A percentile compares a stretch with the other conserved stretches of the same genome.
Conservation (phyloP, 2,888 invertebrate genomes). For the Cyclophora punctaria region DNA sequence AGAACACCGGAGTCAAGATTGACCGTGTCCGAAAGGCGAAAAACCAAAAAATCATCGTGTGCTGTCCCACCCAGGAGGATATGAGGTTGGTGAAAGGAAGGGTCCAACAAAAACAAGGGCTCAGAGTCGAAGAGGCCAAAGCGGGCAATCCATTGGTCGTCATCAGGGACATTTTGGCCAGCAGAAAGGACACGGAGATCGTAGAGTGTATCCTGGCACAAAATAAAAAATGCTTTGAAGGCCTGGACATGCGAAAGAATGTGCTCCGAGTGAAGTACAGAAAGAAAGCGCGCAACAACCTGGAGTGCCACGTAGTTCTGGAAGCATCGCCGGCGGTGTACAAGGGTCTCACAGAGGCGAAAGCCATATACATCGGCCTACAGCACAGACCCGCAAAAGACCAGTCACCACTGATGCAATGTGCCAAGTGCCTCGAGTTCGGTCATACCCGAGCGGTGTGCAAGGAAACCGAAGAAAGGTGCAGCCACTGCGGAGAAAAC, state of each 20-base stretch:
- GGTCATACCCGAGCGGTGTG: constrained; percentile 9
- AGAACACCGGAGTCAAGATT: neutral
- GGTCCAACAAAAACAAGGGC: neutral
- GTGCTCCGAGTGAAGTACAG: constrained; percentile 2
- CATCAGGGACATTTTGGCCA: neutral
- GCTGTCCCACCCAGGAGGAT: constrained; percentile 1
- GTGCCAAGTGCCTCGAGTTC: constrained; percentile 8
- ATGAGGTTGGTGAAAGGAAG: neutral
- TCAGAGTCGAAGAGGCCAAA: neutral
- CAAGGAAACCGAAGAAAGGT: constrained; percentile 1
- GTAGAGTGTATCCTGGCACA: constrained; percentile 5
- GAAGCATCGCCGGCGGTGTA: neutral
- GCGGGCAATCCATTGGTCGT: constrained; percentile 3
- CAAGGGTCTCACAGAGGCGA: neutral
- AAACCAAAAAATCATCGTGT: constrained; percentile 7
- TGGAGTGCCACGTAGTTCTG: neutral
- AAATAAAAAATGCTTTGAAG: neutral
- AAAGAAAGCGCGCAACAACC: neutral
- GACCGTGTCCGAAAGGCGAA: neutral
- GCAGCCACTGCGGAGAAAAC: constrained; percentile 10
- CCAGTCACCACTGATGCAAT: constrained; percentile 14
- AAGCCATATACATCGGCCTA: neutral
- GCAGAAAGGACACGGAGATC: constrained; percentile 10
- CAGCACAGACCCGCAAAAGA: constrained; percentile 4
- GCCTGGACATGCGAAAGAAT: neutral